Evolutionary conservation across 2,113 vertebrate species (phyloP), one percentile per base, ranked within the genome.

Genomic region (Hirundichthys speculiger): DNA sequence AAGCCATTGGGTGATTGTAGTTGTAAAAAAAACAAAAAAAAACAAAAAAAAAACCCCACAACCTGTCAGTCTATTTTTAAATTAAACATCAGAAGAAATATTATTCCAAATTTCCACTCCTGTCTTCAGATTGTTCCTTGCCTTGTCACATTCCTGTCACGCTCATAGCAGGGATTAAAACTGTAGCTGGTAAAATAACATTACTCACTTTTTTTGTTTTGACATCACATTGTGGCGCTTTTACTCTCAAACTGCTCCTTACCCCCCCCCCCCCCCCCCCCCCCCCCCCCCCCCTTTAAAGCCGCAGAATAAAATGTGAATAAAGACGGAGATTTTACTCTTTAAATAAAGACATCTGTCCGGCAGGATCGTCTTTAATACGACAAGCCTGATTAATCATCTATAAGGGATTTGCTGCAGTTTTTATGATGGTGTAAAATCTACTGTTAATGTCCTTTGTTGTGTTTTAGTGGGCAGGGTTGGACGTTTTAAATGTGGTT

Each of bases 401-500:
- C 7, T 15, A 38, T 11, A 20, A 21, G 20, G 24, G 49, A 67
- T n/a, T 54, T 60, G 13, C 66, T 30, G 0, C 50, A 49, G 54
- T 46, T 54, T 71, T 70, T 73, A 64, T 34, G 19, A 72, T 34
- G 21, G 45, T 40, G 22, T 66, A 72, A 60, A 73, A 73, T 42
- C 45, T 57, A 25, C 30, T 66, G 25, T 59, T 69, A 5, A 46
- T 63, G 55, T 68, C 53, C 18, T 40, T 22, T 58, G 16, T 82
- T 84, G 1, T 50, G 22, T 56, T 77, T 75, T 52, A 56, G 49
- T 73, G 68, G 40, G 57, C 47, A 67, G 58, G 65, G 45, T 64
- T 50, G 16, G 60, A 79, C 12, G 12, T 61, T 68, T 92, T 83
- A 70, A 69, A 86, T 86, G 88, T 90, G 84, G 58, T 89, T 86